Evolutionary conservation across 2,113 vertebrate genomes (phyloP).

Genomic region (Oostethus manadensis): DNA sequence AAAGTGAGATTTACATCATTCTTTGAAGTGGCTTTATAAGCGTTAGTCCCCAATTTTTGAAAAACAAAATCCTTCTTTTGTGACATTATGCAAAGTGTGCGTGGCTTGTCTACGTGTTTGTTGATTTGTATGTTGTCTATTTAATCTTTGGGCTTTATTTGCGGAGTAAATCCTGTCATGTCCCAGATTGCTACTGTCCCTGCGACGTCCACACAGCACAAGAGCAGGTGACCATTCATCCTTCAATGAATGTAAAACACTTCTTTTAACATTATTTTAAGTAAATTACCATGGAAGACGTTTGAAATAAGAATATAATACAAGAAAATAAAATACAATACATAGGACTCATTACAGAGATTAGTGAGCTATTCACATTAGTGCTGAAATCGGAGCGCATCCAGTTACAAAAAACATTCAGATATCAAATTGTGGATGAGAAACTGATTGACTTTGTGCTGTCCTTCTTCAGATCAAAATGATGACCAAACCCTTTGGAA

Average conservation of each 20-base stretch:
- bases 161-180: conserved; percentile 66
- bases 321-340: not conserved
- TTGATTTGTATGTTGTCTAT: conserved; percentile 55
- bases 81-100: conserved; percentile 9
- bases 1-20: no score
- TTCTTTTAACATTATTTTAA: not conserved
- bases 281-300: not conserved
- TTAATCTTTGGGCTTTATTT: conserved; percentile 69
- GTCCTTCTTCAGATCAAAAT: conserved; percentile 66
- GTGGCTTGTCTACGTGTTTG: conserved; percentile 26
- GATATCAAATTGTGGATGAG: not conserved
- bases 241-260: conserved; percentile 12
- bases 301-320: not conserved
- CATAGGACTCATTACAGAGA: not conserved
- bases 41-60: not conserved
- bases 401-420: not conserved
- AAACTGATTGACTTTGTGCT: conserved; percentile 9
- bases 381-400: conserved; percentile 45
- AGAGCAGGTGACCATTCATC: conserved; percentile 35
- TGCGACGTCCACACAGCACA: conserved; percentile 24
- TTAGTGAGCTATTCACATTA: conserved; percentile 43
- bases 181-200: conserved; percentile 71
- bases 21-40: not conserved
- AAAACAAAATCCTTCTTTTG: not conserved
- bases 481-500: conserved; percentile 80